Evolutionary conservation across 64 coral and sea anemone genomes (phyloP).

Genomic region (Pocillopora damicornis): DNA sequence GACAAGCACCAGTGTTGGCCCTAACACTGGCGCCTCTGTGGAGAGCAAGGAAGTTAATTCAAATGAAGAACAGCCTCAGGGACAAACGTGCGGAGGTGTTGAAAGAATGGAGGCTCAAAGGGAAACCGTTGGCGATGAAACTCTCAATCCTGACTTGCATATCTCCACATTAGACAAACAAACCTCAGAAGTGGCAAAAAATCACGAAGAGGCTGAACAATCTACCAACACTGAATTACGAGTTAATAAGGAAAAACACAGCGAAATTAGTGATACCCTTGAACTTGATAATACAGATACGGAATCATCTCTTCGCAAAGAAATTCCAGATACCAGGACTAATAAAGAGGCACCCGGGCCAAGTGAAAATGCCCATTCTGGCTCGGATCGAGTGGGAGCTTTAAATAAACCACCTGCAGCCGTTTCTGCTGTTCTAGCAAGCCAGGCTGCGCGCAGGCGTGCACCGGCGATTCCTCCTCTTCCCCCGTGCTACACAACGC

Average conservation of each 20-base stretch:
- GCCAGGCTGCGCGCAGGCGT: not conserved
- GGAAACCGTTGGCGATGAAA: not conserved
- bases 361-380: not conserved
- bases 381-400: not conserved
- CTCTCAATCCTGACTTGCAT: not conserved
- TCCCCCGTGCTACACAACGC: slow-evolving; percentile 68
- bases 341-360: not conserved
- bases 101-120: not conserved
- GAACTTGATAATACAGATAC: not conserved
- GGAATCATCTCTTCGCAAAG: not conserved
- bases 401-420: not conserved
- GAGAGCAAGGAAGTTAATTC: too few species aligned
- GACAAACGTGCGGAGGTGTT: not conserved
- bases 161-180: not conserved
- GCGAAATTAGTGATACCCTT: not conserved
- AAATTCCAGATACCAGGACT: not conserved
- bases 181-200: not conserved
- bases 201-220: not conserved
- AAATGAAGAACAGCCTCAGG: not conserved
- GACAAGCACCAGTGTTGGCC: not conserved
- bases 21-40: not conserved
- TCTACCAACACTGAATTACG: not conserved
- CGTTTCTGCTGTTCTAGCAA: not conserved
- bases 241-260: not conserved
- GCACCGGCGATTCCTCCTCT: slow-evolving; percentile 71